These are phyloP conservation scores for Lampris incognitus DNA, from an alignment of 2,113 vertebrate genomes.

Conservation along the genomic window DNA sequence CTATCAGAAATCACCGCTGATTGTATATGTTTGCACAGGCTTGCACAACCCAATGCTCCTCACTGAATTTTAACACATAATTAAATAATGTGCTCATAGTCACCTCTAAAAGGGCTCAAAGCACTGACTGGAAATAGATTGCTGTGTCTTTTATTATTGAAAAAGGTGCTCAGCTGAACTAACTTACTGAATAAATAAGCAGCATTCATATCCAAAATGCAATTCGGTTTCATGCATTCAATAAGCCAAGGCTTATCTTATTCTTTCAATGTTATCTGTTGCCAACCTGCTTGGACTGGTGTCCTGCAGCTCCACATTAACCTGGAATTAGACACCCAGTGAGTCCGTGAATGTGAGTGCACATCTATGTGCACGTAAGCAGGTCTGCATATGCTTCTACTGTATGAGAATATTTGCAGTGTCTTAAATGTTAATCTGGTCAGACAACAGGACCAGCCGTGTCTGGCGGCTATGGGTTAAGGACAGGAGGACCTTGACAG, in stretches of 20 bases:
- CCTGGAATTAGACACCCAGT: background rate
- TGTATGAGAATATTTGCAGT: conserved; percentile 39
- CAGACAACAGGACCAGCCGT: conserved; percentile 75
- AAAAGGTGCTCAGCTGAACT: conserved; percentile 49
- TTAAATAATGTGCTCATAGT: conserved; percentile 45
- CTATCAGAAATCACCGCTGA: conserved; percentile 58
- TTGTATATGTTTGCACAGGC: conserved; percentile 51
- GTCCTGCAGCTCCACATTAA: background rate
- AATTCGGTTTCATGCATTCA: conserved; percentile 38
- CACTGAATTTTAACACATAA: conserved; percentile 35
- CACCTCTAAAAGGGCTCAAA: conserved; percentile 22
- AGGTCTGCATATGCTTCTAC: conserved; percentile 25
- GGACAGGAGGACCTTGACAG: conserved; percentile 77
- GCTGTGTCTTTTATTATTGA: conserved; percentile 62
- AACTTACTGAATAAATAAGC: conserved; percentile 48
- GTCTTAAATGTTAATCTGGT: conserved; percentile 71
- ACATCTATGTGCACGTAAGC: conserved; percentile 1
- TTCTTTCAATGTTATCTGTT: background rate
- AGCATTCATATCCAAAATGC: conserved; percentile 37
- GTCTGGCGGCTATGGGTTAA: conserved; percentile 66
- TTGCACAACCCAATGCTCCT: conserved; percentile 42
- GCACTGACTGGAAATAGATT: conserved; percentile 52
- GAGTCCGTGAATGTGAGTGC: background rate
- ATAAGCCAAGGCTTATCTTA: conserved; percentile 17
- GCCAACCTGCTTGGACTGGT: background rate